Conservation (phyloP, 2,888 invertebrate genomes). For the Dyspetes luteomarginatus region DNA sequence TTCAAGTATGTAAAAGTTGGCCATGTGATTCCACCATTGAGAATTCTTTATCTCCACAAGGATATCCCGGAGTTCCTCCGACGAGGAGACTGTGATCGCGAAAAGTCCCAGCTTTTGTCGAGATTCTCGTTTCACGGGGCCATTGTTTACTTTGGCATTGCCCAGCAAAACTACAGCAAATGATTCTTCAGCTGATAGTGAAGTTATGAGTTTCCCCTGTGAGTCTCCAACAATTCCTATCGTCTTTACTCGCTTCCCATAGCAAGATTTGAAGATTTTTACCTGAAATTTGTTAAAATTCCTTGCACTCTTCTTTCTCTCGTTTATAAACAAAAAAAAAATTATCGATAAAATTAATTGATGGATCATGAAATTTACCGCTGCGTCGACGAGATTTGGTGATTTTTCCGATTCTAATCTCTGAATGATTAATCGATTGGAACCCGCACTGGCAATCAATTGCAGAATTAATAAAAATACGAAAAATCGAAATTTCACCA, state of each 20-base stretch:
- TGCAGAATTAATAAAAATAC: too few species aligned
- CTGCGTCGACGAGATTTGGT: too few species aligned
- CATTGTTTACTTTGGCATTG: background rate
- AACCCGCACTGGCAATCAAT: too few species aligned
- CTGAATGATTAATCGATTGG: too few species aligned
- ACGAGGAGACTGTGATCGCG: conserved; percentile 2
- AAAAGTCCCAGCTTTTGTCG: conserved; percentile 26
- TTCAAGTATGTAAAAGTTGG: conserved; percentile 57
- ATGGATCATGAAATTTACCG: too few species aligned
- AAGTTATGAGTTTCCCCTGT: background rate
- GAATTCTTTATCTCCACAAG: conserved; percentile 41
- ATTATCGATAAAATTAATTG: too few species aligned
- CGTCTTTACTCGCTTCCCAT: background rate
- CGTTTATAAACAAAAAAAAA: too few species aligned
- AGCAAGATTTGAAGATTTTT: conserved; percentile 11
- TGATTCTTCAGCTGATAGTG: background rate
- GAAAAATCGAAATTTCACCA: too few species aligned
- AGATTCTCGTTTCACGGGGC: background rate
- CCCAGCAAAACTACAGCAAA: conserved; percentile 4
- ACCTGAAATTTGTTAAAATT: conserved; percentile 3
- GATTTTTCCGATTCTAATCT: too few species aligned
- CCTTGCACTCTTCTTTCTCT: too few species aligned
- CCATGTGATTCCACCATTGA: conserved; percentile 67
- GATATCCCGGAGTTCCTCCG: background rate
- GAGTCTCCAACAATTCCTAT: conserved; percentile 23